Conservation (phyloP, 2,888 invertebrate species). For the Apocheima hispidaria region DNA sequence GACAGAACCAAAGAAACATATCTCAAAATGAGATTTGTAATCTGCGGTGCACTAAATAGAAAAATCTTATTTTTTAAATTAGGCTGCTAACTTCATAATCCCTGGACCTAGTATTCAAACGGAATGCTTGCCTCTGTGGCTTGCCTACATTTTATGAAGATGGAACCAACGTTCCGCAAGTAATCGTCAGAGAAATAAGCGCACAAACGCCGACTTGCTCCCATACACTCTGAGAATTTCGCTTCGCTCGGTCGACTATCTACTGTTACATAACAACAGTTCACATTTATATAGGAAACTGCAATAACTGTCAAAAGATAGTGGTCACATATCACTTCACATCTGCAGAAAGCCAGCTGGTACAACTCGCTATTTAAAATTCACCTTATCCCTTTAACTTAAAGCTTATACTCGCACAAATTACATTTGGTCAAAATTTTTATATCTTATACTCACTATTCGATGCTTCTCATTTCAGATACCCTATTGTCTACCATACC, state of each 20-base stretch:
- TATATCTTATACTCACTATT: constrained; percentile 49
- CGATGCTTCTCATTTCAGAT: constrained; percentile 67
- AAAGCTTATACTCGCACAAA: constrained; percentile 14
- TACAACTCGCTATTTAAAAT: neutral
- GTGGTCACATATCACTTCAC: constrained; percentile 44
- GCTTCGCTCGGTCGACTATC: neutral
- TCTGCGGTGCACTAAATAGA: too few relatives aligned
- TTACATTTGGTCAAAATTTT: constrained; percentile 46
- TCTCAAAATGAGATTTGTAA: too few relatives aligned
- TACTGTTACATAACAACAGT: constrained; percentile 42
- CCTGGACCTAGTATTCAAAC: too few relatives aligned
- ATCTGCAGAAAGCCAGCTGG: constrained; percentile 56
- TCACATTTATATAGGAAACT: constrained; percentile 59
- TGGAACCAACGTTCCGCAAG: too few relatives aligned
- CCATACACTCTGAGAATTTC: neutral
- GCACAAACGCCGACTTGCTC: neutral
- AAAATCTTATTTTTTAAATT: too few relatives aligned
- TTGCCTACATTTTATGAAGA: too few relatives aligned
- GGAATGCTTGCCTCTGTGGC: too few relatives aligned
- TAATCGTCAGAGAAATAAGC: too few relatives aligned
- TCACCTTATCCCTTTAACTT: constrained; percentile 11
- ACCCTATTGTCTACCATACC: neutral
- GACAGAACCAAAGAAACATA: too few relatives aligned
- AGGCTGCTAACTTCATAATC: too few relatives aligned
- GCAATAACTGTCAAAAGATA: constrained; percentile 52